Evolutionary conservation across 2,888 invertebrate species (phyloP), one percentile per base, ranked within the genome.

Genomic region (Ectemnius lituratus): DNA sequence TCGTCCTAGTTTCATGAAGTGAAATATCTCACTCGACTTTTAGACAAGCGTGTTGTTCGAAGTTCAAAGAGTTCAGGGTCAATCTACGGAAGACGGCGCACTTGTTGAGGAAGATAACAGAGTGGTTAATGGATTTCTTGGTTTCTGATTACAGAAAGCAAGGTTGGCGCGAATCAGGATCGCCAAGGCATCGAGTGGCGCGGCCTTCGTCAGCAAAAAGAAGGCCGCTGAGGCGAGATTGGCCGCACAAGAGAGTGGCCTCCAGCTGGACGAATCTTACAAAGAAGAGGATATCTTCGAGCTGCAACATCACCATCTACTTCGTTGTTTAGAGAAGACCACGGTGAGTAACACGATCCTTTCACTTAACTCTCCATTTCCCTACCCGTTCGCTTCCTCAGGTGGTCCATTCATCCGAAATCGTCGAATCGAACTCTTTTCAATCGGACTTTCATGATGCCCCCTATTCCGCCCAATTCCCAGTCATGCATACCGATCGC

Each of bases 181-280:
- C 91, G 99, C 99, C 68, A 99, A 99, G 91, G 99, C 99, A 67
- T 99, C 99, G 2, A 98, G 98, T 18, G 99, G 99, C 4, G 99
- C 99, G 4, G 99, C 99, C 2, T 98, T 99, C 91, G 98, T 99
- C 83, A 97, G 95, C 90, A 99, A 99, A 93, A 99, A 99, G 94
- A 99, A 99, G 91, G 98, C 99, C 0, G 98, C 98, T 2, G 99
- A 99, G 90, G 98, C 98, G 0, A 93, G 98, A 61, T 93, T 98
- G 87, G 97, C 97, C 67, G 97, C 98, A 65, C 96, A 97, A 92
- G 97, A 97, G 92, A 97, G 97, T 59, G 98, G 98, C 60, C 95
- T 98, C 84, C 97, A 97, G 86, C 92, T 97, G 85, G 98, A 98
- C 87, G 98, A 98, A 80, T 95, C 94, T 83, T 95, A 94, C 89